These are phyloP conservation scores for Eristalinus sepulchralis DNA, from an alignment of 2,888 invertebrate genomes.

Conservation along the genomic window DNA sequence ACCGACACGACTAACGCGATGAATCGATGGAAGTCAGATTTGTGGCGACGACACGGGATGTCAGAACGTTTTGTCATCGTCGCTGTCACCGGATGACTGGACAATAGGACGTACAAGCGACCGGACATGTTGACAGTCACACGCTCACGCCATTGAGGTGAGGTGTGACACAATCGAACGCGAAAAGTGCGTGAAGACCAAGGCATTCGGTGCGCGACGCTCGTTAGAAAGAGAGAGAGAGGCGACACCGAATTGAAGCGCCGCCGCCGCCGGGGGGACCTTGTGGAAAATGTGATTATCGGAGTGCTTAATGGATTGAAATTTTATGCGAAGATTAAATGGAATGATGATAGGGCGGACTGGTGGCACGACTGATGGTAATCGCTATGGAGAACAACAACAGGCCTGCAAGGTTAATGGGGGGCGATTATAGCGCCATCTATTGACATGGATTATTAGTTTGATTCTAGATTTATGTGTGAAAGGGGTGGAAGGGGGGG, in stretches of 20 bases:
- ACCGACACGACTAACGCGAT: not conserved
- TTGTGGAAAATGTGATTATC: conserved; percentile 30
- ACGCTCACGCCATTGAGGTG: not conserved
- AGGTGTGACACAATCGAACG: not conserved
- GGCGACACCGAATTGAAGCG: not conserved
- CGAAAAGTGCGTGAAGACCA: not conserved
- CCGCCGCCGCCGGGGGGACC: not conserved
- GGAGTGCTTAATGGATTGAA: conserved; percentile 18
- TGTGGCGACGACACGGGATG: not conserved
- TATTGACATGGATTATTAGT: not conserved
- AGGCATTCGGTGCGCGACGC: not conserved
- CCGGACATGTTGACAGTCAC: not conserved
- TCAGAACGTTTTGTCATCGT: not conserved
- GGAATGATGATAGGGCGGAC: not conserved
- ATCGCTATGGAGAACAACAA: not conserved
- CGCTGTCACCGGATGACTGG: not conserved
- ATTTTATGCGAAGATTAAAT: conserved; percentile 29
- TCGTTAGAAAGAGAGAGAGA: not conserved
- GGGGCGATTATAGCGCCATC: not conserved
- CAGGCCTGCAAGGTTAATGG: not conserved
- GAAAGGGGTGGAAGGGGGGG: not conserved
- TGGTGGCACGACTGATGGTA: not conserved
- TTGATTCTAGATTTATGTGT: not conserved
- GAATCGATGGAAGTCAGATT: not conserved
- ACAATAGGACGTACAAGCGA: not conserved